phyloP scores from a whole-genome alignment of 2,113 vertebrate species.

The Sapayoa aenigma region DNA sequence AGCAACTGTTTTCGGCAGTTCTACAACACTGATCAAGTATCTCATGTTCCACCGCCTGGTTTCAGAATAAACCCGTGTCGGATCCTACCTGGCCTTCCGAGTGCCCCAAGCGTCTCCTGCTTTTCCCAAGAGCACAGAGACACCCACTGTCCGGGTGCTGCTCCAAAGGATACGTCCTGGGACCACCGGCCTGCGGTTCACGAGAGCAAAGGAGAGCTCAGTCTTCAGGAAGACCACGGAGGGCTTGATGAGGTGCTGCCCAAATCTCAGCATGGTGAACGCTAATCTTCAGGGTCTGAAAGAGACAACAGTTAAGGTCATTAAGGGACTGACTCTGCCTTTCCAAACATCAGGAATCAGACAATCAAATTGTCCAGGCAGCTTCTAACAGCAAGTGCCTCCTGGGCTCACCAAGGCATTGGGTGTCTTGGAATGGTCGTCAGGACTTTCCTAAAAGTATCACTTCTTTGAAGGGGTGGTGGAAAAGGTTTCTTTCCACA shows the following conservation, averaged over 20 bases:
- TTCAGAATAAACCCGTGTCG: slow-evolving; percentile 41
- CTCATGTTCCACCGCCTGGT: slow-evolving; percentile 50
- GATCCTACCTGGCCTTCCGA: slow-evolving; percentile 70
- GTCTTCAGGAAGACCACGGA: slow-evolving; percentile 84
- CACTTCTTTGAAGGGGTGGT: not conserved
- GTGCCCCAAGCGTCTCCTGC: rapidly evolving
- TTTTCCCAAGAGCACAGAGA: rapidly evolving
- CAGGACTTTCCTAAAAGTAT: not conserved
- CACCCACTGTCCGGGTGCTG: not conserved
- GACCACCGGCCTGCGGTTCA: slow-evolving; percentile 87
- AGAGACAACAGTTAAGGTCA: not conserved
- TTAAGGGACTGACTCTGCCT: not conserved
- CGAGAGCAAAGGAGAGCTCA: slow-evolving; percentile 84
- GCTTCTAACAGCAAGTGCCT: not conserved
- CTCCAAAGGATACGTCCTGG: slow-evolving; percentile 87
- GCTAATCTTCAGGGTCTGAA: slow-evolving; percentile 15
- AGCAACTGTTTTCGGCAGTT: slow-evolving; percentile 77
- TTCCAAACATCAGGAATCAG: not conserved
- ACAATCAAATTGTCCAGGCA: not conserved
- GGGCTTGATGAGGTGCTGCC: slow-evolving; percentile 85
- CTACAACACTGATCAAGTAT: slow-evolving; percentile 67
- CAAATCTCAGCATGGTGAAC: slow-evolving; percentile 78
- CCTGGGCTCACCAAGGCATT: not conserved
- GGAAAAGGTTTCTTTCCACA: not conserved
- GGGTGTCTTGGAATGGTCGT: not conserved